phyloP scores from a whole-genome alignment of 2,113 vertebrate genomes.

The Scartelaos histophorus region DNA sequence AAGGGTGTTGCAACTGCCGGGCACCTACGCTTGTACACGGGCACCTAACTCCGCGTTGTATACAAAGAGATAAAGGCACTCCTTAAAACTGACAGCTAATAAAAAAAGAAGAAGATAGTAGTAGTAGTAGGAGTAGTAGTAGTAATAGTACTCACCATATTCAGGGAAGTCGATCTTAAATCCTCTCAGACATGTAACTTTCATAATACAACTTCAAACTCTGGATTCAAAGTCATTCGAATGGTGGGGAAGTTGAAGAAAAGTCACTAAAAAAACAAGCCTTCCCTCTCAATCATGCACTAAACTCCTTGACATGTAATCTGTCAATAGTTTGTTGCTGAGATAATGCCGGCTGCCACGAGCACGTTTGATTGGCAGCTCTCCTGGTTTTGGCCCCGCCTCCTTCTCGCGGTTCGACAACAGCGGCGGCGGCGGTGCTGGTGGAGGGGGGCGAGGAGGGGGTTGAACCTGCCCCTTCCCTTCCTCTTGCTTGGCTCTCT shows the following conservation, averaged over 20 bases:
- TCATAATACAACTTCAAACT: slow-evolving; percentile 91
- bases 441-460: slow-evolving; percentile 51
- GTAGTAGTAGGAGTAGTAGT: slow-evolving; percentile 61
- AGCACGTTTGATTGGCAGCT: slow-evolving; percentile 89
- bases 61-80: slow-evolving; percentile 72
- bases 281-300: slow-evolving; percentile 84
- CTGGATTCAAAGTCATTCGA: slow-evolving; percentile 78
- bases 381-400: slow-evolving; percentile 72
- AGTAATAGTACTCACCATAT: slow-evolving; percentile 90
- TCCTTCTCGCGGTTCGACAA: slow-evolving; percentile 80
- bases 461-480: slow-evolving; percentile 82
- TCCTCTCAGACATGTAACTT: slow-evolving; percentile 99
- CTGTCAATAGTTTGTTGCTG: slow-evolving; percentile 87
- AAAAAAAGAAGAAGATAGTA: slow-evolving; percentile 51
- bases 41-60: slow-evolving; percentile 65
- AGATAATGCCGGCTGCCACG: slow-evolving; percentile 87
- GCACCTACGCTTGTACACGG: slow-evolving; percentile 53
- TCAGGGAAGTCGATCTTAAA: slow-evolving; percentile 98
- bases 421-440: not conserved
- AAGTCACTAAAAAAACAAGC: slow-evolving; percentile 75
- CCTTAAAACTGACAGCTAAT: slow-evolving; percentile 69
- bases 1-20: slow-evolving; percentile 74
- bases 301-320: slow-evolving; percentile 88
- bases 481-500: slow-evolving; percentile 61
- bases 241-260: slow-evolving; percentile 64